Percentiles rank a stretch among this genome's conserved stretches.
These are phyloP conservation scores for Spheniscus mendiculus DNA, from an alignment of 2,113 vertebrate genomes.

Conservation along the genomic window DNA sequence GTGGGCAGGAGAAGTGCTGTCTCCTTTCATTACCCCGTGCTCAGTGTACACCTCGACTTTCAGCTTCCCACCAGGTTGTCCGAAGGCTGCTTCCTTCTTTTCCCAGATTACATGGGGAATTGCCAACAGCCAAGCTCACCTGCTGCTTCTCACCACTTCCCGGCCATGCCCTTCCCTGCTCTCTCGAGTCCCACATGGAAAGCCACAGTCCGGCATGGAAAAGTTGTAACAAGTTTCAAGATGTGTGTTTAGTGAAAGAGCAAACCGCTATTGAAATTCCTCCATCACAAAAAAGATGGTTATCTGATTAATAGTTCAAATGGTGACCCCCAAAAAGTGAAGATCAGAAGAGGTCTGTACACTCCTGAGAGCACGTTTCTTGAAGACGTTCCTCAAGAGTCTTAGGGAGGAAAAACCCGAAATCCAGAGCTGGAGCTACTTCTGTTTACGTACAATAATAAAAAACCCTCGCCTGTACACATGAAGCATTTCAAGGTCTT, in stretches of 20 bases:
- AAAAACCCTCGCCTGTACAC: not conserved
- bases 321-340: not conserved
- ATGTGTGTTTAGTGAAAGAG: not conserved
- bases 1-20: fast-evolving
- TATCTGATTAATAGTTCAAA: not conserved
- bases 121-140: not conserved
- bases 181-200: not conserved
- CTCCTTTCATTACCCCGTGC: not conserved
- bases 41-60: not conserved
- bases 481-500: not conserved
- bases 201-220: fast-evolving
- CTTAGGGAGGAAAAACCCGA: not conserved
- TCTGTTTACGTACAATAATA: not conserved
- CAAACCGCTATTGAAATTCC: not conserved
- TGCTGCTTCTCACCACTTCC: not conserved
- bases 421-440: not conserved
- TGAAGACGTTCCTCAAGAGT: not conserved
- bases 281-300: not conserved
- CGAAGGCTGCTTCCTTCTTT: not conserved
- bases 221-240: not conserved
- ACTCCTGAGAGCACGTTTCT: not conserved
- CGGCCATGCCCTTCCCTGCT: not conserved
- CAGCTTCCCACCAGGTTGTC: not conserved
- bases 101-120: not conserved
- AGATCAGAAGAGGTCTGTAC: not conserved